Conservation (phyloP, 2,888 invertebrate genomes). For the Melieria picta region DNA sequence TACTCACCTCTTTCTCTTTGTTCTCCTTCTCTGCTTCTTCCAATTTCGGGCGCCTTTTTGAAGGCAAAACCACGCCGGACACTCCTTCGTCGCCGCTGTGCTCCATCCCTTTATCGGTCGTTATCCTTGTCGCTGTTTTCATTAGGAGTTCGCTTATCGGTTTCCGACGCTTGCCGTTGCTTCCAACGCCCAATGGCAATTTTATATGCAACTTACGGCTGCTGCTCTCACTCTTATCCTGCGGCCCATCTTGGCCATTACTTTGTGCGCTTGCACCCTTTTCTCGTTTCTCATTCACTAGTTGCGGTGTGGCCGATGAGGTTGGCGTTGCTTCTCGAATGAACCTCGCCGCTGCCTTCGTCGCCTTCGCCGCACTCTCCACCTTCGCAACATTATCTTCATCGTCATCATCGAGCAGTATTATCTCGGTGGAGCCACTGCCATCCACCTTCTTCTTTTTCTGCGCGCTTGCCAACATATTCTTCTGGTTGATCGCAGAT, state of each 20-base stretch:
- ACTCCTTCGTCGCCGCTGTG: constrained; percentile 22
- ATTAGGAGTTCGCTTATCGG: constrained; percentile 20
- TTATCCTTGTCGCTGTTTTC: too few species aligned
- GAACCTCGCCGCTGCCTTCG: neutral
- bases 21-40: constrained; percentile 1
- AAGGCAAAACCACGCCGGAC: neutral
- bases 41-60: constrained; percentile 52
- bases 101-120: constrained; percentile 5
- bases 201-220: constrained; percentile 55
- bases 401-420: constrained; percentile 41
- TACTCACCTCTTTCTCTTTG: constrained; percentile 16
- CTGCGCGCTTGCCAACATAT: constrained; percentile 34
- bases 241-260: neutral
- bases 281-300: constrained; percentile 31
- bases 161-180: constrained; percentile 54
- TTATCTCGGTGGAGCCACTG: constrained; percentile 22
- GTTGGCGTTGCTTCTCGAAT: neutral
- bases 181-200: constrained; percentile 52
- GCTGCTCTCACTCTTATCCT: neutral
- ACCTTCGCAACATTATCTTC: constrained; percentile 15
- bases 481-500: constrained; percentile 41
- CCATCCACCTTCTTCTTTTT: constrained; percentile 39
- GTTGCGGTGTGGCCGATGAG: constrained; percentile 22
- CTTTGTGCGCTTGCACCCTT: constrained; percentile 42
- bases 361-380: neutral